Base-by-base conservation (phyloP, 2,797 vertebrate genomes). In the Glossophaga mutica region DNA sequence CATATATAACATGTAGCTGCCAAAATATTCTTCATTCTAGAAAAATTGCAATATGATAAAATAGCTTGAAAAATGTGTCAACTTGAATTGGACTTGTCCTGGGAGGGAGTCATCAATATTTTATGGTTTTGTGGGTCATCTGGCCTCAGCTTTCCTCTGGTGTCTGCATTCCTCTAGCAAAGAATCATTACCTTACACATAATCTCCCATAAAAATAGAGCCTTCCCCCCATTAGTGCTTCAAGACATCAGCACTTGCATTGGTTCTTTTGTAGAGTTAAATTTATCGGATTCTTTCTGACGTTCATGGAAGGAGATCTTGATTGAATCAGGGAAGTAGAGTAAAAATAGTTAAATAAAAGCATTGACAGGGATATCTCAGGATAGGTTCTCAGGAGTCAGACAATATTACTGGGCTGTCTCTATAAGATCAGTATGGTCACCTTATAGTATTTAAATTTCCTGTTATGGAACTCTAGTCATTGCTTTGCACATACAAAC, bases 321-420 rank as follows among this genome's bases (percentile, higher is more conserved):
- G 32, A 59, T 12, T 55, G 24, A 32, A 48, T 9, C 34, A 22
- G 32, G n/a, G 12, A 76, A 15, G 3, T 9, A 46, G 9, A 3
- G 5, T 50, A 34, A 39, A 71, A 21, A 18, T 37, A 68, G 70
- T 78, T 82, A 77, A 76, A 65, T 34, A 18, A 70, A 65, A 59
- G 0, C 0, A 9, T 9, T 50, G 16, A 44, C 2, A 67, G 22
- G 8, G 19, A 68, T 16, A 11, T 29, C 15, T n/a, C n/a, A n/a
- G n/a, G 67, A 37, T 44, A 42, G 12, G 21, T 4, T 82, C 29
- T 44, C 16, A 26, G n/a, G 1, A 46, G 26, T 1, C 55, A 42
- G n/a, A 50, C 1, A 24, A 6, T 59, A 9, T 34, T 4, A 62
- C 8, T 18, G n/a, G 24, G 4, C 21, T 70, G 24, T 62, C 29